A percentile compares a stretch with the other conserved stretches of the same genome.
These are phyloP conservation scores for Elmis aenea DNA, from an alignment of 2,888 invertebrate genomes.

Conservation along the genomic window DNA sequence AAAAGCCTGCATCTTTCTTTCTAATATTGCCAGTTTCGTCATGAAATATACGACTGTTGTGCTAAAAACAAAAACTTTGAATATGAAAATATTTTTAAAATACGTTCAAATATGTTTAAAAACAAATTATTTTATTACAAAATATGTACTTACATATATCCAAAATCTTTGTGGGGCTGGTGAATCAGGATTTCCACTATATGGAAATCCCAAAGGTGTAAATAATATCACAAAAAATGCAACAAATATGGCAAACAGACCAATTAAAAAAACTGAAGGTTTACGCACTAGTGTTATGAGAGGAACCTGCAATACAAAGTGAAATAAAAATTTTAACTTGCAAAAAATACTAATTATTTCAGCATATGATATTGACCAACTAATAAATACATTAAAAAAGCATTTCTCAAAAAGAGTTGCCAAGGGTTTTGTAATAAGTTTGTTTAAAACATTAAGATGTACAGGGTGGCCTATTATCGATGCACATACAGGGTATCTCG, in stretches of 20 bases:
- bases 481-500: no score
- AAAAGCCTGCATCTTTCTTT: conserved; percentile 39
- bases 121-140: not conserved
- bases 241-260: conserved; percentile 29
- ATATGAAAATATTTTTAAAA: not conserved
- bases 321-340: no score
- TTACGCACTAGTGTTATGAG: conserved; percentile 32
- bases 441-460: no score
- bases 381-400: not conserved
- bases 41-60: conserved; percentile 34
- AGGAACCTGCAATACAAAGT: conserved; percentile 29
- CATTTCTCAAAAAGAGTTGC: not conserved
- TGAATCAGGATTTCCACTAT: conserved; percentile 53
- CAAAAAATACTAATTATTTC: conserved; percentile 1
- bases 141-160: conserved; percentile 34
- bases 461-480: no score
- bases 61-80: conserved; percentile 27
- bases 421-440: no score
- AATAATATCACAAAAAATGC: conserved; percentile 49
- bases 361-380: not conserved
- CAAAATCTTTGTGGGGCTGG: conserved; percentile 65
- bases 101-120: not conserved
- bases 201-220: conserved; percentile 67
- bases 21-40: conserved; percentile 30
- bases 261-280: conserved; percentile 27